A percentile compares a stretch with the other conserved stretches of the same genome.
Evolutionary conservation across 2,888 invertebrate genomes (phyloP).

Genomic region (Myathropa florea): DNA sequence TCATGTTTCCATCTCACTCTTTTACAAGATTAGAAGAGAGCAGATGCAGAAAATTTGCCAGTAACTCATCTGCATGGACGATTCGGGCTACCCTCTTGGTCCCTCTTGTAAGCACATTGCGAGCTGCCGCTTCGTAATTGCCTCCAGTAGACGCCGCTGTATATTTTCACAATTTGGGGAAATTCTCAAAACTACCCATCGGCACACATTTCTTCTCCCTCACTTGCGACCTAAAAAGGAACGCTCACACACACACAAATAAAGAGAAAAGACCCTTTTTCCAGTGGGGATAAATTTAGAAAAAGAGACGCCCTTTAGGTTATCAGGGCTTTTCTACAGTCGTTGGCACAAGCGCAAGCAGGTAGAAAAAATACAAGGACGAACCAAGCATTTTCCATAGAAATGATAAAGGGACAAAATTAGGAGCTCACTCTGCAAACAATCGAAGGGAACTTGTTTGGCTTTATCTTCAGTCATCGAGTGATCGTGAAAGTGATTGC

Average conservation of each 20-base stretch:
- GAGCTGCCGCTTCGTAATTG: no score
- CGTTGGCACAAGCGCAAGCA: neutral
- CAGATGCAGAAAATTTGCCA: no score
- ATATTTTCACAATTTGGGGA: no score
- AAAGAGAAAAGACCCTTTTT: neutral
- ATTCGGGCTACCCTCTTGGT: no score
- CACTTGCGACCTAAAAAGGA: neutral
- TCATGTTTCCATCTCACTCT: no score
- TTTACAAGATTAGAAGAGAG: no score
- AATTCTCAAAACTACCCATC: no score
- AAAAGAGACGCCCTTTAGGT: neutral
- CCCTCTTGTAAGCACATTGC: no score
- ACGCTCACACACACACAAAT: neutral
- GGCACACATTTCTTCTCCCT: neutral
- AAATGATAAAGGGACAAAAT: slow-evolving; percentile 32
- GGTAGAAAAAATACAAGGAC: slow-evolving; percentile 1
- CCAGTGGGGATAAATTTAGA: neutral
- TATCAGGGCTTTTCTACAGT: neutral
- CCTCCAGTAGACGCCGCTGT: no score
- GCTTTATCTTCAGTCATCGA: slow-evolving; percentile 38
- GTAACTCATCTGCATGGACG: no score
- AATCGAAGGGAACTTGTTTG: slow-evolving; percentile 42
- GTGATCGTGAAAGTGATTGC: slow-evolving; percentile 61
- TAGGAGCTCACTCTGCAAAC: slow-evolving; percentile 37
- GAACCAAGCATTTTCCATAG: neutral